Percentiles rank a stretch among this genome's conserved stretches.
These are phyloP conservation scores for Coenobita brevimanus DNA, from an alignment of 1,140 invertebrate species.

Conservation along the genomic window DNA sequence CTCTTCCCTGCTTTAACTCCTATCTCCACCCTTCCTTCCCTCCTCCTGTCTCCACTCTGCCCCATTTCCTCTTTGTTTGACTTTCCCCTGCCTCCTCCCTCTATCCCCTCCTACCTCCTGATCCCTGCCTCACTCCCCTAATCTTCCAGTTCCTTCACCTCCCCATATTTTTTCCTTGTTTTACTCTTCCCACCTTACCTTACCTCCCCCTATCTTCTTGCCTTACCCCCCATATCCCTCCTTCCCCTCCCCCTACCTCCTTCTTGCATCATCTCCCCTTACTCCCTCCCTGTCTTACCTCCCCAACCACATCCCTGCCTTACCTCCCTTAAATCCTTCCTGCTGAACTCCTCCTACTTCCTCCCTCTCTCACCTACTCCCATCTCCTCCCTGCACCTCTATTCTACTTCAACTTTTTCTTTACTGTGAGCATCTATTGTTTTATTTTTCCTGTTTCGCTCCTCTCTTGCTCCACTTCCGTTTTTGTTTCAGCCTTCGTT, in stretches of 20 bases:
- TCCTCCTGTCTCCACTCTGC: not conserved
- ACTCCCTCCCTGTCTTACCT: not conserved
- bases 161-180: not conserved
- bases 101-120: not conserved
- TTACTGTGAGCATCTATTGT: too few species aligned
- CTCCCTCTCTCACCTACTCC: conserved; percentile 23
- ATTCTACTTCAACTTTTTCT: too few species aligned
- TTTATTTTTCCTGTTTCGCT: too few species aligned
- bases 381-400: too few species aligned
- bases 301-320: not conserved
- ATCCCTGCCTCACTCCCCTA: too few species aligned
- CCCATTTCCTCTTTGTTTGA: not conserved
- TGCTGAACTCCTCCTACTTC: not conserved
- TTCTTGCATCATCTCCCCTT: not conserved
- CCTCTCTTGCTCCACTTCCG: too few species aligned
- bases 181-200: not conserved
- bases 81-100: not conserved
- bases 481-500: too few species aligned
- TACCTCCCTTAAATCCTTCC: too few species aligned
- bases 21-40: not conserved
- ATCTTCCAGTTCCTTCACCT: too few species aligned
- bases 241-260: conserved; percentile 5
- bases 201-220: not conserved
- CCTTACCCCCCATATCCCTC: not conserved
- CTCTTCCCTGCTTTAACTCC: not conserved